Evolutionary conservation across 1,140 invertebrate species (phyloP).

Genomic region (Pachypeltis micranthus): DNA sequence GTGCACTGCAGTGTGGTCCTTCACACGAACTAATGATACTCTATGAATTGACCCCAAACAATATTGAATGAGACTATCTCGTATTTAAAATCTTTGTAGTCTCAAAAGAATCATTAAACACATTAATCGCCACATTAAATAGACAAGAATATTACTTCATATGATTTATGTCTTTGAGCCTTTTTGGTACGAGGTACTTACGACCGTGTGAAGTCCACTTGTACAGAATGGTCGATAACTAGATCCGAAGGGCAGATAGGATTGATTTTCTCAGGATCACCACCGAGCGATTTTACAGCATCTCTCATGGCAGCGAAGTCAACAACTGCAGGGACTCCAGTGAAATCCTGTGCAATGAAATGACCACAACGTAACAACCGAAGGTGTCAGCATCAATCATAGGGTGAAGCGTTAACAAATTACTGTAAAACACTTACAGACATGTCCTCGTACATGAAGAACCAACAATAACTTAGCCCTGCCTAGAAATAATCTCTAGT

Average conservation of each 20-base stretch:
- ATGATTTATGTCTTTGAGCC: too few species aligned
- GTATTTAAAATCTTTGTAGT: too few species aligned
- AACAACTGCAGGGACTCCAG: slow-evolving; percentile 77
- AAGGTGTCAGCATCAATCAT: slow-evolving; percentile 13
- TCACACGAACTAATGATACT: too few species aligned
- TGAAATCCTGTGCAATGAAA: slow-evolving; percentile 52
- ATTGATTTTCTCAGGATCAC: slow-evolving; percentile 88
- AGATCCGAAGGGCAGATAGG: slow-evolving; percentile 94
- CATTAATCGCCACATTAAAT: slow-evolving; percentile 2
- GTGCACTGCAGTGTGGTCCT: too few species aligned
- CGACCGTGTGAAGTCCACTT: slow-evolving; percentile 87
- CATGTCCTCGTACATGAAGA: not conserved
- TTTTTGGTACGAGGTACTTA: too few species aligned
- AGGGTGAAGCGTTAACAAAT: not conserved
- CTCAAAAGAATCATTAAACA: too few species aligned
- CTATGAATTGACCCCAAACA: too few species aligned
- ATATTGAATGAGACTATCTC: too few species aligned
- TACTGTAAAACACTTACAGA: not conserved
- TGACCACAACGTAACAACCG: slow-evolving; percentile 11
- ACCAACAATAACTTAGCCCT: too few species aligned
- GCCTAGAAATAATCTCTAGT: too few species aligned
- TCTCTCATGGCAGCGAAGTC: slow-evolving; percentile 98
- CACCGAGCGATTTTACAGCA: slow-evolving; percentile 74
- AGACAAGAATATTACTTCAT: too few species aligned
- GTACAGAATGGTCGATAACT: slow-evolving; percentile 96